These are phyloP conservation scores for Cotesia vestalis DNA, from an alignment of 1,140 invertebrate genomes.

Conservation along the genomic window DNA sequence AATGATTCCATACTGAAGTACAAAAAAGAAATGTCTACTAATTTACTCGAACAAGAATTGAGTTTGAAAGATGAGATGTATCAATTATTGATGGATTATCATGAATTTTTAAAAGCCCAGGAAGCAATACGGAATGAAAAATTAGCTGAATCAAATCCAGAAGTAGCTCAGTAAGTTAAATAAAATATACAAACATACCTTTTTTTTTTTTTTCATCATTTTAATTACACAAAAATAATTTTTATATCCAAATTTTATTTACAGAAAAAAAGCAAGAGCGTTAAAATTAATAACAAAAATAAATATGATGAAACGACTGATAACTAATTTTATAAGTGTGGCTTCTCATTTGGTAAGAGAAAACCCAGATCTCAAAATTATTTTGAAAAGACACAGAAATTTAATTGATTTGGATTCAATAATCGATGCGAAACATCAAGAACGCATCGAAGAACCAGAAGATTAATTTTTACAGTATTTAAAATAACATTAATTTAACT, in stretches of 20 bases:
- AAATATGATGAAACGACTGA: constrained; percentile 53
- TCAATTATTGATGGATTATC: constrained; percentile 40
- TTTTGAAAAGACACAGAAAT: constrained; percentile 49
- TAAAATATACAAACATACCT: constrained; percentile 2
- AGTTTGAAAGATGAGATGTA: constrained; percentile 46
- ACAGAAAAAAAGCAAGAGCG: constrained; percentile 48
- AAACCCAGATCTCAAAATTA: constrained; percentile 38
- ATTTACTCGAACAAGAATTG: constrained; percentile 36
- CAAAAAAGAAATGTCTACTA: constrained; percentile 37
- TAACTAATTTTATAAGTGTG: constrained; percentile 50
- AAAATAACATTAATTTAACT: too few species aligned
- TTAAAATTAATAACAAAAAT: constrained; percentile 46
- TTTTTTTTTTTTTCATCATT: constrained; percentile 21
- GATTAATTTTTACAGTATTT: neutral
- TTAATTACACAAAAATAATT: neutral
- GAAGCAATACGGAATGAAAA: constrained; percentile 41
- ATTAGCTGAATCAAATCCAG: constrained; percentile 50
- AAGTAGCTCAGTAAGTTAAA: constrained; percentile 44
- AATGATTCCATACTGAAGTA: constrained; percentile 43
- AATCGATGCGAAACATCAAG: constrained; percentile 25
- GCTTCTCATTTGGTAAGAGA: constrained; percentile 36
- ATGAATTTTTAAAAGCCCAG: constrained; percentile 48
- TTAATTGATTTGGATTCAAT: constrained; percentile 43
- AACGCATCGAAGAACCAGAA: neutral
- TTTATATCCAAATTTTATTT: constrained; percentile 21